A percentile compares a stretch with the other conserved stretches of the same genome.
These are phyloP conservation scores for Ectemnius lituratus DNA, from an alignment of 2,888 invertebrate genomes.

Conservation along the genomic window DNA sequence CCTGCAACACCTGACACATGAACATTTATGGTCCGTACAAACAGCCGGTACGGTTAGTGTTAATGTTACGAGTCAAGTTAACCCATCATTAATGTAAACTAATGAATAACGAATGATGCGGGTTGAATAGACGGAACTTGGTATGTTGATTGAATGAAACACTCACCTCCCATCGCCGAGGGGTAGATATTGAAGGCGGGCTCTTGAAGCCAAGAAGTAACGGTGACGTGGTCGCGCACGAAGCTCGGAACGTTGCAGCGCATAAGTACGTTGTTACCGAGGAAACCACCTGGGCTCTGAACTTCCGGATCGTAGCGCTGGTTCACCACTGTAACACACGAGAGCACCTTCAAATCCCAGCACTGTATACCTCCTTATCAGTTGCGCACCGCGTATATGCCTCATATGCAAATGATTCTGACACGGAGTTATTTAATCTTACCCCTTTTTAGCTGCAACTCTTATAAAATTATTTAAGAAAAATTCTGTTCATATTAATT, in stretches of 20 bases:
- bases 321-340: constrained; percentile 78
- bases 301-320: constrained; percentile 81
- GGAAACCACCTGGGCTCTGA: constrained; percentile 81
- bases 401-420: too few species aligned
- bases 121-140: neutral
- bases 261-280: constrained; percentile 80
- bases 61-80: too few species aligned
- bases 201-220: constrained; percentile 81
- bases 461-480: too few species aligned
- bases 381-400: too few species aligned
- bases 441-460: too few species aligned
- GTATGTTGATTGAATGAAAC: neutral
- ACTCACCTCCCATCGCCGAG: constrained; percentile 80
- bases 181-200: constrained; percentile 81
- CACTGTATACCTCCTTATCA: too few species aligned
- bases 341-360: too few species aligned
- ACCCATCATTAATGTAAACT: neutral
- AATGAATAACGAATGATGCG: neutral
- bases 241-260: constrained; percentile 81
- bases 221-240: constrained; percentile 80
- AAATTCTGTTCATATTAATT: too few species aligned
- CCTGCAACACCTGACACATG: too few species aligned
- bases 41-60: too few species aligned
- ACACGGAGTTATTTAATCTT: too few species aligned
- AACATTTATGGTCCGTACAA: too few species aligned